Conservation (phyloP, 2,888 invertebrate species). For the Aradus depressus region DNA sequence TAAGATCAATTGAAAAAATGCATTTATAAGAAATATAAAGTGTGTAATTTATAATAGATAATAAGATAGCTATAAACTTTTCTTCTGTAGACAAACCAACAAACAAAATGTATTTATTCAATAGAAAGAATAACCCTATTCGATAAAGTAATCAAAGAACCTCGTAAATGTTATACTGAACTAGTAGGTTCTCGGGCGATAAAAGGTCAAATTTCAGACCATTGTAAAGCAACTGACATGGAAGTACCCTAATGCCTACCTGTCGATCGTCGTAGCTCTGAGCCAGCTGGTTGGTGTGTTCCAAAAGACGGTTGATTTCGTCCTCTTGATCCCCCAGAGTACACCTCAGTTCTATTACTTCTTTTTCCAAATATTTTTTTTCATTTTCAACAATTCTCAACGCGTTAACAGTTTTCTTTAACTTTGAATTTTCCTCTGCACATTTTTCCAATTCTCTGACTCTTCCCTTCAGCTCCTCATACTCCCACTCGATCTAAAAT, state of each 20-base stretch:
- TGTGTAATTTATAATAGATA: too few relatives aligned
- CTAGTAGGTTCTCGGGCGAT: too few relatives aligned
- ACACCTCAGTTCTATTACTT: slow-evolving; percentile 10
- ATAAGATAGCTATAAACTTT: too few relatives aligned
- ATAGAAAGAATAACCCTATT: too few relatives aligned
- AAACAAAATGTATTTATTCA: too few relatives aligned
- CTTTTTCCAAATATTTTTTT: slow-evolving; percentile 16
- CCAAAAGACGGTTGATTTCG: slow-evolving; percentile 12
- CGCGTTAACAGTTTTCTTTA: slow-evolving; percentile 15
- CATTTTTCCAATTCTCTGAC: slow-evolving; percentile 9
- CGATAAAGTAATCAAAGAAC: too few relatives aligned
- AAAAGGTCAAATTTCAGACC: too few relatives aligned
- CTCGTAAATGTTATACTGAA: too few relatives aligned
- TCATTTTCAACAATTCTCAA: slow-evolving; percentile 13
- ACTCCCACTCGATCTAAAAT: slow-evolving; percentile 23
- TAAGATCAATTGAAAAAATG: too few relatives aligned
- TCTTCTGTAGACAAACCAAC: too few relatives aligned
- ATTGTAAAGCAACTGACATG: too few relatives aligned
- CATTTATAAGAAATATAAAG: too few relatives aligned
- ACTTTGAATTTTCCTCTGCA: slow-evolving; percentile 10
- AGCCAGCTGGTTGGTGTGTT: slow-evolving; percentile 1
- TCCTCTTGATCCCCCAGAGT: slow-evolving; percentile 20
- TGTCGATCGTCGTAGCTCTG: slow-evolving; percentile 4
- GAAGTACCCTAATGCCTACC: background rate
- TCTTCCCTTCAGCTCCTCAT: slow-evolving; percentile 15